Evolutionary conservation across 2,797 vertebrate genomes (phyloP).

Genomic region (Coracias cyanogaster): DNA sequence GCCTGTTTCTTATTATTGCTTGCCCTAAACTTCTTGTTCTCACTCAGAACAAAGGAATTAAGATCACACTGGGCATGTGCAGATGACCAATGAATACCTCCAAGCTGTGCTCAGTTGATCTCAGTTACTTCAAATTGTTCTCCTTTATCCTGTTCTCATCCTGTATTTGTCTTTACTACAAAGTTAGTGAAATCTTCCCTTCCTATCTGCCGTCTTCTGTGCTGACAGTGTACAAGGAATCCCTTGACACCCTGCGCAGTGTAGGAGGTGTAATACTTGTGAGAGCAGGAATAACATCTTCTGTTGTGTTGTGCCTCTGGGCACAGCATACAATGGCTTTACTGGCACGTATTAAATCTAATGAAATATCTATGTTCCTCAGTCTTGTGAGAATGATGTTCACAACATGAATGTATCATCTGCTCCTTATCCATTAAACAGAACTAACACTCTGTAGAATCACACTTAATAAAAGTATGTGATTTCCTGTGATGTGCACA

Average conservation of each 20-base stretch:
- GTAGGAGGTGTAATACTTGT: slow-evolving; percentile 26
- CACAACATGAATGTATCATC: background rate
- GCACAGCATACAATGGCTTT: slow-evolving; percentile 10
- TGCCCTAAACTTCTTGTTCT: background rate
- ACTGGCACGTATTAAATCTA: background rate
- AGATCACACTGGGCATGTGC: background rate
- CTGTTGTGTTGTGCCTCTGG: slow-evolving; percentile 30
- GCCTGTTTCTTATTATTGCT: background rate
- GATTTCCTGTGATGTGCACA: background rate
- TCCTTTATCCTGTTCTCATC: background rate
- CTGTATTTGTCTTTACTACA: slow-evolving; percentile 1
- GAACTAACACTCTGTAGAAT: slow-evolving; percentile 1
- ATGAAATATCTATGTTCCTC: slow-evolving; percentile 18
- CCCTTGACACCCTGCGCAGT: background rate
- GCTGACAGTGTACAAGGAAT: background rate
- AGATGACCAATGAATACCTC: background rate
- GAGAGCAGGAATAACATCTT: background rate
- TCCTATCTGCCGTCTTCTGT: background rate
- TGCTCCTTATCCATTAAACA: slow-evolving; percentile 31
- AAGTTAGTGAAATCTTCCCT: background rate
- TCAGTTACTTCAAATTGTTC: background rate
- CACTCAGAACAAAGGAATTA: background rate
- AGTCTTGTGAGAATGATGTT: slow-evolving; percentile 21
- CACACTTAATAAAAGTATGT: background rate
- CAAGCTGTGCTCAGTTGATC: background rate